Base-by-base conservation (phyloP, 2,888 invertebrate genomes). In the Drosophila pseudotalamancana region DNA sequence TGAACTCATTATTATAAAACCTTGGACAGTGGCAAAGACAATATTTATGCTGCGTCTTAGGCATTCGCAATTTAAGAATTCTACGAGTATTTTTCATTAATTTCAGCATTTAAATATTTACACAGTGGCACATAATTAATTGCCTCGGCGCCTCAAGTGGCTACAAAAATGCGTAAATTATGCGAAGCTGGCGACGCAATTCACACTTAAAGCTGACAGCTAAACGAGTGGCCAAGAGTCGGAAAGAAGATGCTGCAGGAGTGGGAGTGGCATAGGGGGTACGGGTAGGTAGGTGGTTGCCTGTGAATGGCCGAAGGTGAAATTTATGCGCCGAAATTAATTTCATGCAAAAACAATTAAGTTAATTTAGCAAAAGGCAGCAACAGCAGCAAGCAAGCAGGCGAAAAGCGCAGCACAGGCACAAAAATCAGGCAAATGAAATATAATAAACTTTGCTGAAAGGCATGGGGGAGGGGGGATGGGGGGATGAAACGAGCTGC, bases 291-390 rank as follows among this genome's bases (percentile, higher is more conserved):
- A 2, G 31, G 6, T 4, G 43, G 27, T 18, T 27, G 18, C 25
- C 16, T 27, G 29, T 59, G 50, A 62, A 62, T 74, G 70, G 75
- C 75, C 75, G 70, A 80, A 84, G 87, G 87, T 87, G 71, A 76
- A 84, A 84, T 84, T 84, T 84, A 84, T 84, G 87, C 83, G 85
- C 67, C 59, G 68, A 87, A 83, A 87, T 84, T 84, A 84, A 84
- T 87, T 84, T 84, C 83, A 87, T 76, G 87, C 87, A 85, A 87
- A 87, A 81, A 87, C 83, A 84, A 84, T 84, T 84, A 84, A 84
- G 83, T 84, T 84, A 84, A 84, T 84, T 84, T 84, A 81, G 85
- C 81, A 81, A 80, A 77, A 83, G 70, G 74, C 72, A 69, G 39
- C 35, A 39, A 37, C 35, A 66, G 39, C 45, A 39, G 16, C n/a